A percentile compares a stretch with the other conserved stretches of the same genome.
Conservation (phyloP, 2,888 invertebrate genomes). For the Cheilosia pagana region DNA sequence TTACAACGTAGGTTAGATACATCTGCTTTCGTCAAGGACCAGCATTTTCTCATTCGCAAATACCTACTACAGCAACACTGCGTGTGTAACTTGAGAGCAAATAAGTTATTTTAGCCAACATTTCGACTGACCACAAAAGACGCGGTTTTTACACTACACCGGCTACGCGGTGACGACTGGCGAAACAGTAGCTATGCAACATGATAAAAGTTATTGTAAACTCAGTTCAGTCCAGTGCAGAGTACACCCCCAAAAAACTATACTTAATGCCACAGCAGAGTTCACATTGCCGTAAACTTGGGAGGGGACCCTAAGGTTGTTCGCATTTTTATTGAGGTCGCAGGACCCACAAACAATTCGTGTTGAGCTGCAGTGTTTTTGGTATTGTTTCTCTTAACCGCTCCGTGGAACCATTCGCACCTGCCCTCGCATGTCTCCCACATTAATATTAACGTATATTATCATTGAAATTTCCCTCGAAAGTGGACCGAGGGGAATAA, state of each 20-base stretch:
- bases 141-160: conserved; percentile 24
- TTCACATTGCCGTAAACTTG: not conserved
- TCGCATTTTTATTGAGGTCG: conserved; percentile 63
- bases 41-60: not conserved
- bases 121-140: conserved; percentile 26
- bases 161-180: not conserved
- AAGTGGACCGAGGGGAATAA: conserved; percentile 54
- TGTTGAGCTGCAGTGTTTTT: conserved; percentile 23
- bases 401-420: conserved; percentile 59
- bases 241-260: conserved; percentile 18
- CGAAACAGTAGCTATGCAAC: not conserved
- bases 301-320: conserved; percentile 37
- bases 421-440: conserved; percentile 64
- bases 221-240: conserved; percentile 16
- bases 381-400: conserved; percentile 13
- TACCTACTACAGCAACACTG: not conserved
- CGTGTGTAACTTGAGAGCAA: conserved; percentile 16
- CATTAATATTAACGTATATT: conserved; percentile 44
- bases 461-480: conserved; percentile 29
- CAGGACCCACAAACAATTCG: conserved; percentile 58
- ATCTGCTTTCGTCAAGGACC: conserved; percentile 23
- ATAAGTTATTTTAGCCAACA: conserved; percentile 32
- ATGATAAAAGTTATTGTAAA: conserved; percentile 27
- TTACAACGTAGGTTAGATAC: not conserved
- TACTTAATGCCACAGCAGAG: not conserved